Base-by-base conservation (phyloP, 2,888 invertebrate species). In the Melieria crassipennis region DNA sequence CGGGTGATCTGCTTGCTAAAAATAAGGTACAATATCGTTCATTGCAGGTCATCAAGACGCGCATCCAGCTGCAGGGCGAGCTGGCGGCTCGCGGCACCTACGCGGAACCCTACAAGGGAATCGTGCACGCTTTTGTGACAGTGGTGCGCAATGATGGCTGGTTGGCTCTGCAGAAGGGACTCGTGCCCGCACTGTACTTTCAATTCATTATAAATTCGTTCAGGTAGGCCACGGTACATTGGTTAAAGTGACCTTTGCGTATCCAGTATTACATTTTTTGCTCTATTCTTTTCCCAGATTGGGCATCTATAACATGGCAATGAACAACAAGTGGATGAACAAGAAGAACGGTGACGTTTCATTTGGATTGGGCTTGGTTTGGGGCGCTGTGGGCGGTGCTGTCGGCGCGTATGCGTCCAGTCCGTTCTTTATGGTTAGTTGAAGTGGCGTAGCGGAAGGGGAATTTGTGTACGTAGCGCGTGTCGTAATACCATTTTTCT, bases 61-160 rank as follows among this genome's bases (percentile, higher is more conserved):
- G 96, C 16, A 90, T 97, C 80, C 97, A 97, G 83, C 88, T 97
- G 13, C 97, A 97, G 83, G 94, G 94, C 0, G 94, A 97, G 86
- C 83, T 97, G 43, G 90, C 90, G 73, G 91, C 91, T 0, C 89
- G 89, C 52, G 95, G 95, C 0, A 87, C 91, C 0, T 94, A 96
- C 82, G 88, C 89, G 0, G 90, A 91, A 63, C 91, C 91, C 72
- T 94, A 94, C 80, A 92, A 89, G 75, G 94, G 93, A 78, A 92
- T 96, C 0, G 87, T 94, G 5, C 94, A 95, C 81, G 95, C 94
- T 0, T 89, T 93, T 67, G 91, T 91, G 77, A 91, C 93, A 0
- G 93, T 98, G 55, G 93, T 91, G 0, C 91, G 90, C 79, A 91
- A 91, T 65, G 98, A 98, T 83, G 97, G 97, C 0, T 75, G 94